phyloP scores from a whole-genome alignment of 30 jellyfish, hydroid and myxozoan species.

The Turritopsis rubra region DNA sequence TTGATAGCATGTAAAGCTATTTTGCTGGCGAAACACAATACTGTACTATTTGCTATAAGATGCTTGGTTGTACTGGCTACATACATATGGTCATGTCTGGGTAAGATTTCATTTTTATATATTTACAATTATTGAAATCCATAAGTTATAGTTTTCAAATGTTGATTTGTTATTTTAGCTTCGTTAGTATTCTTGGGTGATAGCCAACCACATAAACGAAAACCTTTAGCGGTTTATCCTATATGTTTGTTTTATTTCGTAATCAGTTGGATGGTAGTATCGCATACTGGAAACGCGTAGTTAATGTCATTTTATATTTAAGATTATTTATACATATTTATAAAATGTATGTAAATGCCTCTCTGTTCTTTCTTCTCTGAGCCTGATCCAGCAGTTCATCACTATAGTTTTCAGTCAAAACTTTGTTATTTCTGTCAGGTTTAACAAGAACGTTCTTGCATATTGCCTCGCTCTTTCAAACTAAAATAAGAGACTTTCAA shows the following conservation, averaged over 20 bases:
- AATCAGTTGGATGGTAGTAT: conserved; percentile 76
- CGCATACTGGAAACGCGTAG: conserved; percentile 52
- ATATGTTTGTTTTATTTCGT: conserved; percentile 82
- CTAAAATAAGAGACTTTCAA: too few species aligned
- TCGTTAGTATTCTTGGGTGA: conserved; percentile 90
- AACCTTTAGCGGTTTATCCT: conserved; percentile 87
- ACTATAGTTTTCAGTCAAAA: too few species aligned
- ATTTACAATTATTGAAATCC: background rate
- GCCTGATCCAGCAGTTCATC: too few species aligned
- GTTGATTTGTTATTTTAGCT: conserved; percentile 39
- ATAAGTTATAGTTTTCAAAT: background rate
- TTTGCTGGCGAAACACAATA: conserved; percentile 41
- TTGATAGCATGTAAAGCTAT: conserved; percentile 59
- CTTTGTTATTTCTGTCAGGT: too few species aligned
- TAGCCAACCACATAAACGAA: conserved; percentile 85
- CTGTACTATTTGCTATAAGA: conserved; percentile 62
- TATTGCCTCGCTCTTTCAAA: too few species aligned
- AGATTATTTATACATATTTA: background rate
- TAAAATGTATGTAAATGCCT: background rate
- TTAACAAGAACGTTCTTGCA: too few species aligned
- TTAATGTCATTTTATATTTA: background rate
- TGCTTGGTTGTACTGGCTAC: conserved; percentile 60
- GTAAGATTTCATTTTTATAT: conserved; percentile 24
- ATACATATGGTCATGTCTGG: conserved; percentile 84
- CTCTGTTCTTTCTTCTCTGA: too few species aligned